Base-by-base conservation (phyloP, 2,888 invertebrate genomes). In the Syritta pipiens region DNA sequence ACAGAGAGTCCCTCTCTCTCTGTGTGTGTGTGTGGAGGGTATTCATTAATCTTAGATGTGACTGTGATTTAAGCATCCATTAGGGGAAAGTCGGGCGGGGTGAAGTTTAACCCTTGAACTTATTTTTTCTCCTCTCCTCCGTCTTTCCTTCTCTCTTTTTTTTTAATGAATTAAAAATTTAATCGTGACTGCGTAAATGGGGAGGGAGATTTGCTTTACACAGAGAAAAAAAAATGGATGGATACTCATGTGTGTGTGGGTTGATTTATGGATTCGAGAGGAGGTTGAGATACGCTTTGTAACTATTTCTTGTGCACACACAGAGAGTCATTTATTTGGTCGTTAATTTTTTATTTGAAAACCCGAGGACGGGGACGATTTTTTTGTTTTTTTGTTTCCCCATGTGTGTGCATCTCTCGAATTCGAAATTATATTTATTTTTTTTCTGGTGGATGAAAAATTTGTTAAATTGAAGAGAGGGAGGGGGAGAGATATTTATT, bases 11-110 rank as follows among this genome's bases (percentile, higher is more conserved):
- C 14, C 32, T 9, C 37, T 22, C 4, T 1, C 0, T 2, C 0
- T 14, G 7, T 7, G 14, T 22, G 37, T 22, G 49, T 28, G 44
- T 9, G 24, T 10, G 24, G 60, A 44, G 62, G 55, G 40, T 55
- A 63, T 72, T 74, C 74, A 74, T 79, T 79, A 79, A 79, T 79
- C 74, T 74, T 67, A 57, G 62, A 79, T 74, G 79, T 79, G 79
- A 79, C 74, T 79, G 79, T 68, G 79, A 79, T 79, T 79, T 79
- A 74, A 79, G 67, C 62, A 79, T 74, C 74, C 67, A 79, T 79
- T 79, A 79, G 62, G 68, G 74, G 62, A 63, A 57, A 48, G 28
- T 14, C 35, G 22, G 37, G 42, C 53, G 62, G 63, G 65, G 53
- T 72, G 49, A 79, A 79, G 62, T 74, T 79, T 68, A 79, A 79